Base-by-base conservation (phyloP, 2,888 invertebrate species). In the Chymomyza caudatula region DNA sequence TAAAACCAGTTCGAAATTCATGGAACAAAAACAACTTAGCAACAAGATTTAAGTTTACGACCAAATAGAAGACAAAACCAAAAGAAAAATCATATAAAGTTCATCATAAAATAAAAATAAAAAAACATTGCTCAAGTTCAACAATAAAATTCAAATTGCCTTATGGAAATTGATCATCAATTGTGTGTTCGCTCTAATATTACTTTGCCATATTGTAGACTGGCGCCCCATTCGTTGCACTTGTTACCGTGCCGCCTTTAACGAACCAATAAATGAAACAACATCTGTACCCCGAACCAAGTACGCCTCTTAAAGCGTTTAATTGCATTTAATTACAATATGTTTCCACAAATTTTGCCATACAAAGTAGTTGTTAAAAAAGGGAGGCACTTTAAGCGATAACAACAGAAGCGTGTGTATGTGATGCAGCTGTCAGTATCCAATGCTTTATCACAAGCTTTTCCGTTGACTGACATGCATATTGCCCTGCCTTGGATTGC, bases 1-100 rank as follows among this genome's bases (percentile, higher is more conserved):
- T 23, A 37, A 69, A 79, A 77, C 80, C 49, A 71, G 74, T 74
- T 77, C 58, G 17, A 22, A 67, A 52, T 67, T 71, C 44, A 19
- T 15, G 54, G 67, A 69, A 72, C 43, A 29, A 37, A 11, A 11
- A 37, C 29, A 37, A 11, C 29, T 13, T 13, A 11, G 11, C 29
- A 37, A 37, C 29, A 37, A 37, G 29, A 37, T 37, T 37, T 37
- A 37, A 37, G 11, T 37, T 11, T 11, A 25, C 29, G 29, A 8
- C 11, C 29, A 11, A 29, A 29, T 29, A 11, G 29, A 11, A 29
- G 6, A 29, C 29, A 37, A 11, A 37, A 37, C 3, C 29, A 3
- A 37, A 37, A 2, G 29, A 37, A 37, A 37, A 37, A 37, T 37
- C 29, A 11, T 4, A 37, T 11, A 37, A 37, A 37, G 29, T 37